Evolutionary conservation across 2,888 invertebrate genomes (phyloP), one percentile per base, ranked within the genome.

Genomic region (Ypsolopha scabrella): DNA sequence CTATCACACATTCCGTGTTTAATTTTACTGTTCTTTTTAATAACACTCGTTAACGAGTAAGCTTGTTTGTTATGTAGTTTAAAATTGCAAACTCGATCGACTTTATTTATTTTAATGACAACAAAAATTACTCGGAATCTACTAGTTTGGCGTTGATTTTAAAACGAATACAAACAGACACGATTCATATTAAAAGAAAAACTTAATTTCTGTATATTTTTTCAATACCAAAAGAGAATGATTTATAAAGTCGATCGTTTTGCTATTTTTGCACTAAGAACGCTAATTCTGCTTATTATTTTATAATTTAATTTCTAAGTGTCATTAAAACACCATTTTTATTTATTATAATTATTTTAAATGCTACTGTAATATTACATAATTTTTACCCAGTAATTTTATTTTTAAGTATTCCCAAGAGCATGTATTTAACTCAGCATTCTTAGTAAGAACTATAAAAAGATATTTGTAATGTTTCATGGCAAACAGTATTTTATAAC

Each of bases 401-500:
- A 13, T 43, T 9, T 43, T 43, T 43, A 14, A 43, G 43, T 7
- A 13, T 24, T 24, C 4, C 8, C 6, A 43, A 24, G 43, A 43
- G 9, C 9, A 13, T 24, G 24, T 24, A 24, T 10, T 13, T 43
- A 24, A 14, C 43, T 43, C 43, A 13, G 14, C 13, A 43, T 43
- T 24, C 4, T 24, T 3, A 24, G 24, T 24, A 38, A 38, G n/a
- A 38, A 9, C 14, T 13, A 24, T 43, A 13, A 43, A 43, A 43
- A 43, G n/a, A 13, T 24, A 43, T 9, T 43, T n/a, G 41, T 13
- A 11, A 8, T 13, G n/a, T 36, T 37, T 48, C 2, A 37, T 37
- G 37, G 10, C 37, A 6, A 45, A n/a, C 51, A 74, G 75, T 76
- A 75, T 75, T 24, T 24, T 24, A 24, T 77, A 74, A 34, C 36